Evolutionary conservation across 2,888 invertebrate species (phyloP).

Genomic region (Itoplectis maculator): DNA sequence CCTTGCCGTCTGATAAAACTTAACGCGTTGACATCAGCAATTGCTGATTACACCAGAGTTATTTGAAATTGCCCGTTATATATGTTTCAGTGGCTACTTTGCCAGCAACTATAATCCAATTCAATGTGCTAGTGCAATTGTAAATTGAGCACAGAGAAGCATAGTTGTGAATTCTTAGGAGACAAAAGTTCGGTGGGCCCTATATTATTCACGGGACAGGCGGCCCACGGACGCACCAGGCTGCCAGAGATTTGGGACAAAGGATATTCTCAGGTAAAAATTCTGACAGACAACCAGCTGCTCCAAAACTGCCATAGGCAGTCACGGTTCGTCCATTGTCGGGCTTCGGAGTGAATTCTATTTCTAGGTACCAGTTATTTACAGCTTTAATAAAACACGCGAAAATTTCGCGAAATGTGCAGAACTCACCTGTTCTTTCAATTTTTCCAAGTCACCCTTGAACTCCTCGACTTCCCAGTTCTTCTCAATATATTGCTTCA

Average conservation of each 20-base stretch:
- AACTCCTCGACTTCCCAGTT: slow-evolving; percentile 90
- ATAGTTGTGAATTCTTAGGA: slow-evolving; percentile 24
- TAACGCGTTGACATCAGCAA: neutral
- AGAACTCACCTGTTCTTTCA: slow-evolving; percentile 87
- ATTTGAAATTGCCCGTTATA: neutral
- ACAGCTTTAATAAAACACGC: neutral
- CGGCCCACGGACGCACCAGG: slow-evolving; percentile 42
- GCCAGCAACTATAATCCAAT: neutral
- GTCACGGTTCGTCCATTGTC: slow-evolving; percentile 48
- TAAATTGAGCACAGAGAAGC: slow-evolving; percentile 57
- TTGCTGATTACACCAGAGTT: slow-evolving; percentile 15
- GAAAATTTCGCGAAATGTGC: slow-evolving; percentile 47
- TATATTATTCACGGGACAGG: slow-evolving; percentile 64
- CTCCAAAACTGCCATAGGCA: slow-evolving; percentile 52
- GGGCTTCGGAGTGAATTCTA: slow-evolving; percentile 31
- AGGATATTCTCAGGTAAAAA: slow-evolving; percentile 78
- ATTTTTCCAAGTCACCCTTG: slow-evolving; percentile 88
- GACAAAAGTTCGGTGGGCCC: slow-evolving; percentile 43
- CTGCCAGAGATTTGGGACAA: slow-evolving; percentile 74
- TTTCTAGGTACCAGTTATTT: slow-evolving; percentile 23
- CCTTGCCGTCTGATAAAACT: slow-evolving; percentile 11
- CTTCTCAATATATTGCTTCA: slow-evolving; percentile 89
- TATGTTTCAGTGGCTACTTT: neutral
- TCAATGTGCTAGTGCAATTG: slow-evolving; percentile 10
- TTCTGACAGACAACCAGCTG: slow-evolving; percentile 76